Base-by-base conservation (phyloP, 2,888 invertebrate species). In the Netelia melanura region DNA sequence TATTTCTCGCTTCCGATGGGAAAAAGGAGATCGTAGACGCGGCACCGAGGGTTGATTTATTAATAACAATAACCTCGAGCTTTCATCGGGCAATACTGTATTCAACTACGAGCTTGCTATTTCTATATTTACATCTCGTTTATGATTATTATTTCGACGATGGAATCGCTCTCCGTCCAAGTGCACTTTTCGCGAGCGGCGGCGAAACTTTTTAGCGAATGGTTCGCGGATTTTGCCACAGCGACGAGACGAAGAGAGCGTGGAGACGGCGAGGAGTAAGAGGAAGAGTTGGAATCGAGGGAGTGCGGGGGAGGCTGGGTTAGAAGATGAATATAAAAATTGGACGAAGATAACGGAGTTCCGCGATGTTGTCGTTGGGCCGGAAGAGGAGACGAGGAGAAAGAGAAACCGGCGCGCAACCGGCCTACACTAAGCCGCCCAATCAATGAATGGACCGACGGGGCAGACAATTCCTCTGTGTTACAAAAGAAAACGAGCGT, bases 391-490 rank as follows among this genome's bases (percentile, higher is more conserved):
- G 30, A 62, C 17, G 17, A 30, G 25, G 64, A 72, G 65, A 65
- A 43, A 56, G 21, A 58, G n/a, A 52, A 61, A 79, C 54, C 61
- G 71, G 62, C 38, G 75, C 17, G 25, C 62, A 68, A 61, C 71
- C 44, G 84, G 62, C 77, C 67, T 71, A 72, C 75, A 78, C 84
- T 71, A 85, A 80, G 85, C 85, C 85, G 82, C 82, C 79, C 79
- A 85, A 85, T 85, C 85, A 85, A 85, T 85, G 85, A 82, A 85
- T 85, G 85, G 85, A 82, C 78, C 78, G 83, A 44, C 83, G 67
- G 75, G 75, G 75, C 85, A 79, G 82, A 85, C 82, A 76, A 85
- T 85, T 82, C 85, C 75, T 85, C 79, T 79, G 79, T 79, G 82
- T 82, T 62, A 85, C 85, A 85, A 85, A 85, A 82, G 82, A 82